These are phyloP conservation scores for Atrichornis clamosus DNA, from an alignment of 2,113 vertebrate genomes.

Conservation along the genomic window DNA sequence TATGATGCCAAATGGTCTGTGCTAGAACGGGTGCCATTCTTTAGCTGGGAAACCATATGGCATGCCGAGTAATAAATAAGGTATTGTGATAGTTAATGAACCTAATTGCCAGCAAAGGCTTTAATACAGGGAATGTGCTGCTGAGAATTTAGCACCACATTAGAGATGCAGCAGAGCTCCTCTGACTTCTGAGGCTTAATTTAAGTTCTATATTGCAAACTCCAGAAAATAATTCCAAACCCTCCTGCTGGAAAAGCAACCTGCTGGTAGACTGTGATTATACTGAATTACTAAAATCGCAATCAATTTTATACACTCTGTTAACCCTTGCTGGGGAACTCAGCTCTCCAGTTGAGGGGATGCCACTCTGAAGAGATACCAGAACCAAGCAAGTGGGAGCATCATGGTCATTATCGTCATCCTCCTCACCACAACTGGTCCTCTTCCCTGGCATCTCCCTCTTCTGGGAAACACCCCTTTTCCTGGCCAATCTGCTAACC, in stretches of 20 bases:
- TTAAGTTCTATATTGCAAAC: conserved; percentile 90
- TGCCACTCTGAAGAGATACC: neutral
- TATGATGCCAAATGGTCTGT: conserved; percentile 86
- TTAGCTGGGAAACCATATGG: conserved; percentile 87
- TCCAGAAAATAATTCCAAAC: conserved; percentile 88
- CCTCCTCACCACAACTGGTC: rapidly evolving
- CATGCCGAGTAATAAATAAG: conserved; percentile 84
- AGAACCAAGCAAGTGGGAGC: neutral
- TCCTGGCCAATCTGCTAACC: neutral
- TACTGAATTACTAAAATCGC: conserved; percentile 85
- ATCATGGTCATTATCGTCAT: rapidly evolving
- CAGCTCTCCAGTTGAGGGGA: neutral
- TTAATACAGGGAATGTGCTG: conserved; percentile 82
- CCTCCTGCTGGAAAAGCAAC: conserved; percentile 87
- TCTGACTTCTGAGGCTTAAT: conserved; percentile 88
- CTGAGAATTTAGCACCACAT: conserved; percentile 87
- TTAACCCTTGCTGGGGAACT: conserved; percentile 78
- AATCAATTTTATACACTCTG: conserved; percentile 84
- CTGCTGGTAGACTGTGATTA: conserved; percentile 88
- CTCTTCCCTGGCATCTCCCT: neutral
- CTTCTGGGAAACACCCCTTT: neutral
- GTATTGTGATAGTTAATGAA: conserved; percentile 89
- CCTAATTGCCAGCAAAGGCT: conserved; percentile 86
- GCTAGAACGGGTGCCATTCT: conserved; percentile 80
- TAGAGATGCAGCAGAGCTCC: conserved; percentile 80